Base-by-base conservation (phyloP, 2,113 vertebrate genomes). In the Clarias batrachus region DNA sequence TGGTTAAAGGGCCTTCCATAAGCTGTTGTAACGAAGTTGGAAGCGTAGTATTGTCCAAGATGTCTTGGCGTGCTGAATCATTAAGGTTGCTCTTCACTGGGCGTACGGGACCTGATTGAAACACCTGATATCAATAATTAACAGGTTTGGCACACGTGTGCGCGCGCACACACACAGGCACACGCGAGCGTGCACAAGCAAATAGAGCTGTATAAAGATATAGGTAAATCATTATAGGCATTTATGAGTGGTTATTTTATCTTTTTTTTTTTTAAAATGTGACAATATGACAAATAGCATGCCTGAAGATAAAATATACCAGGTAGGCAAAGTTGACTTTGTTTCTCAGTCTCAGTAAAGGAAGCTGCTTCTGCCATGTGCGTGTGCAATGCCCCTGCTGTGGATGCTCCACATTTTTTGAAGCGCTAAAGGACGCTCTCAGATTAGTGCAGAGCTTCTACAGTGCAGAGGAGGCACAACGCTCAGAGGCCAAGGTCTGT, bases 321-420 rank as follows among this genome's bases (percentile, higher is more conserved):
- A 25, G 19, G 23, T n/a, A 62, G 33, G 41, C 30, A 65, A 81
- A 25, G 59, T 23, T 81, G 80, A 65, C 60, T 63, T 81, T 81
- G 60, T 62, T 76, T 76, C 73, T 52, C 73, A 52, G 41, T 23
- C 41, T 76, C 73, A 21, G 37, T 25, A 52, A 76, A 76, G 73
- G 41, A 13, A 52, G n/a, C 13, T n/a, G 52, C 16, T 56, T 68
- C 56, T 41, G 25, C 54, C 16, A 30, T 25, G 48, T 48, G 48
- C 48, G 48, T 54, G 13, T 56, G 63, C n/a, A 11, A 27, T 74
- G 30, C 8, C 25, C 54, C 56, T 71, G n/a, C 65, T 71, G 48
- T 83, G 82, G 10, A 52, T 71, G 82, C 52, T 83, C 65, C 27
- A 71, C 82, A 37, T 83, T 74, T 48, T 57, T 8, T 12, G 30